Evolutionary conservation across 2,888 invertebrate species (phyloP).

Genomic region (Cantharis rustica): DNA sequence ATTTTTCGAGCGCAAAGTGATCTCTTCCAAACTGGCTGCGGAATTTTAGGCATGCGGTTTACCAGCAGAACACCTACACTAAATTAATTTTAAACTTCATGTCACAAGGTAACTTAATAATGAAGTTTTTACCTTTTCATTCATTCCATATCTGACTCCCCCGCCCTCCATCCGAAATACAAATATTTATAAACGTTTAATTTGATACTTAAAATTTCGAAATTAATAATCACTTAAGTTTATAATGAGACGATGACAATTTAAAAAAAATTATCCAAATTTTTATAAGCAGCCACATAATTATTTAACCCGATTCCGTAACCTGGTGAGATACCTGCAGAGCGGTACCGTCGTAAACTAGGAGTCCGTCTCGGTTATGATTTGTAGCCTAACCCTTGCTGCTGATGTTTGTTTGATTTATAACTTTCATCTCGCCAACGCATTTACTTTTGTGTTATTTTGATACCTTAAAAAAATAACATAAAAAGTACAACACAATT

Average conservation of each 20-base stretch:
- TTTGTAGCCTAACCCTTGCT: slow-evolving; percentile 44
- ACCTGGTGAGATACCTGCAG: slow-evolving; percentile 36
- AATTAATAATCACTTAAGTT: not conserved
- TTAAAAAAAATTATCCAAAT: not conserved
- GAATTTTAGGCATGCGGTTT: slow-evolving; percentile 5
- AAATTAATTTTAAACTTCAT: not conserved
- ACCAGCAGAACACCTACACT: slow-evolving; percentile 1
- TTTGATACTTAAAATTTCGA: not conserved
- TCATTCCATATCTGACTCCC: not conserved
- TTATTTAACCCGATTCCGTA: slow-evolving; percentile 31
- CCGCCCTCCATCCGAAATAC: not conserved
- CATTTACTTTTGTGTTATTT: slow-evolving; percentile 24
- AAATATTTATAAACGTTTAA: not conserved
- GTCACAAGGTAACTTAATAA: not conserved
- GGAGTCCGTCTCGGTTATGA: slow-evolving; percentile 39
- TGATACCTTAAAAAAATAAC: slow-evolving; percentile 3
- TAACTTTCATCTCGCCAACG: slow-evolving; percentile 37
- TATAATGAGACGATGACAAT: not conserved
- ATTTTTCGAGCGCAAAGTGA: not conserved
- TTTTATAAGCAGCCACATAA: slow-evolving; percentile 6
- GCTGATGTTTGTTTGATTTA: slow-evolving; percentile 45
- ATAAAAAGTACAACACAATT: not conserved
- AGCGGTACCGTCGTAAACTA: slow-evolving; percentile 39
- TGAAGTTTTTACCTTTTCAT: not conserved
- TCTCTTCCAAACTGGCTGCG: not conserved